Percentiles rank a stretch among this genome's conserved stretches.
phyloP scores from a whole-genome alignment of 2,113 vertebrate genomes.

The Aptenodytes forsteri region DNA sequence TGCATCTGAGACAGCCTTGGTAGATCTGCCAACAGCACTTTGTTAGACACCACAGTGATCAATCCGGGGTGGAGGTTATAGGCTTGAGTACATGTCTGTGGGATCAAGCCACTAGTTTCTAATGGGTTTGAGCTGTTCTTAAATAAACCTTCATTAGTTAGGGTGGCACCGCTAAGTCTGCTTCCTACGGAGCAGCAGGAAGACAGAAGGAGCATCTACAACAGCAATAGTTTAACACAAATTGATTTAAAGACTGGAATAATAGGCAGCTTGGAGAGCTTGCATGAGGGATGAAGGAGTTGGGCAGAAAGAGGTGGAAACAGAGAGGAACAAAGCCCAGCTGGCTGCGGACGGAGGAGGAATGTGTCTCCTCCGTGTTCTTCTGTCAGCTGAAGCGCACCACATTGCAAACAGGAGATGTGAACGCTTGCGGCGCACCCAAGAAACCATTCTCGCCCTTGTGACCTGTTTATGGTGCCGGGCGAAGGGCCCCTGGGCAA shows the following conservation, averaged over 20 bases:
- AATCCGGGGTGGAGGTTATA: not conserved
- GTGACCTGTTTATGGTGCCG: not conserved
- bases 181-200: conserved; percentile 1
- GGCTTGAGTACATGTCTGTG: not conserved
- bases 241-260: conserved; percentile 32
- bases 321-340: not conserved
- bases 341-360: not conserved
- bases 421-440: not conserved
- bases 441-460: not conserved
- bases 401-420: not conserved
- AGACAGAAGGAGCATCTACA: conserved; percentile 13
- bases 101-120: not conserved
- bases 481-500: not conserved
- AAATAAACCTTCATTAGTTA: conserved; percentile 19
- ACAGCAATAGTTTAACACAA: conserved; percentile 27
- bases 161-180: conserved; percentile 10
- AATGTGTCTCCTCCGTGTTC: not conserved
- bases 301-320: not conserved
- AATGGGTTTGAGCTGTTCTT: not conserved
- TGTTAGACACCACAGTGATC: not conserved
- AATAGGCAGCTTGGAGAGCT: not conserved
- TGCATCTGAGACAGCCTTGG: not conserved
- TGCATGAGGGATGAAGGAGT: conserved; percentile 3
- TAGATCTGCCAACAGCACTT: not conserved
- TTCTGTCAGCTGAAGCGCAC: not conserved